A percentile compares a stretch with the other conserved stretches of the same genome.
These are phyloP conservation scores for Druon quercuslanigerum DNA, from an alignment of 1,140 invertebrate species.

Conservation along the genomic window DNA sequence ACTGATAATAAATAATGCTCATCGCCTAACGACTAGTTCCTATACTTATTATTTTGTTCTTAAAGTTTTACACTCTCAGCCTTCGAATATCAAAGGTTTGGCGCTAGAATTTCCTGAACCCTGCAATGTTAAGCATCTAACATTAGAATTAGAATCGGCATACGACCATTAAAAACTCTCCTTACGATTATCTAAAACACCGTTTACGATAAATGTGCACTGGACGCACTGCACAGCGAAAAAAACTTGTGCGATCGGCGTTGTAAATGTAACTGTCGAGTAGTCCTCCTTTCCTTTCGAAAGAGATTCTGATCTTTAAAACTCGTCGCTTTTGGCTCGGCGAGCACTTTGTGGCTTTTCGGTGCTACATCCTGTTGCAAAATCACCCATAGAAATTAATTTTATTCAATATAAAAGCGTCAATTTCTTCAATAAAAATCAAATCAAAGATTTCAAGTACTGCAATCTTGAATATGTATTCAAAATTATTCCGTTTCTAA, in stretches of 20 bases:
- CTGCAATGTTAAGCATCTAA: conserved; percentile 30
- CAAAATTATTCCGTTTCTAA: no score
- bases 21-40: conserved; percentile 14
- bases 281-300: conserved; percentile 2
- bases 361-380: no score
- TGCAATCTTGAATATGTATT: no score
- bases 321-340: not conserved
- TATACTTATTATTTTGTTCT: conserved; percentile 30
- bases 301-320: not conserved
- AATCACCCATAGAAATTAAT: no score
- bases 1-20: conserved; percentile 31
- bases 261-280: not conserved
- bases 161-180: conserved; percentile 17
- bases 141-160: not conserved
- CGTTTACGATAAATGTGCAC: not conserved
- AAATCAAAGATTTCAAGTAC: no score
- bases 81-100: conserved; percentile 28
- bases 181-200: not conserved
- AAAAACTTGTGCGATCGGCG: conserved; percentile 21
- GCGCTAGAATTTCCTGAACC: conserved; percentile 26
- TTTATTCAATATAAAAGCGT: no score
- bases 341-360: no score
- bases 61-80: conserved; percentile 30
- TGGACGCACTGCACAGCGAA: conserved; percentile 1
- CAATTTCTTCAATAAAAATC: no score